Conservation (phyloP, 1,140 invertebrate genomes). For the Alviniconcha marisindica region DNA sequence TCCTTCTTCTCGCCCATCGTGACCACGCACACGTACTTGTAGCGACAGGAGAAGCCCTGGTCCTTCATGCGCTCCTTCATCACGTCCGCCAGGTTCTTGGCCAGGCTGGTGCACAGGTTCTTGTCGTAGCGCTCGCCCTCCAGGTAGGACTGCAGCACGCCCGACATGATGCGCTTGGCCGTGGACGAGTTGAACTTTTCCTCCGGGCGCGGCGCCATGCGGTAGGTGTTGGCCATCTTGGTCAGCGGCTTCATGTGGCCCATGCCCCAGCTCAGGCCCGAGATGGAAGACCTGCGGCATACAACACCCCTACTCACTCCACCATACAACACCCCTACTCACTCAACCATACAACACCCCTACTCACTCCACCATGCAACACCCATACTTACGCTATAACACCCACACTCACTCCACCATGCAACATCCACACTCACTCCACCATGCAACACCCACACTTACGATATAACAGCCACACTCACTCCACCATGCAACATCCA, state of each 20-base stretch:
- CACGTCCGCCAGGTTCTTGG: slow-evolving; percentile 64
- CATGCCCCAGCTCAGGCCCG: slow-evolving; percentile 40
- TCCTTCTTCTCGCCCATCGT: slow-evolving; percentile 68
- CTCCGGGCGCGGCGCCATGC: slow-evolving; percentile 53
- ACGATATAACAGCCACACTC: too few relatives aligned
- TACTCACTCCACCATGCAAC: too few relatives aligned
- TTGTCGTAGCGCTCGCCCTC: slow-evolving; percentile 63
- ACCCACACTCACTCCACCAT: too few relatives aligned
- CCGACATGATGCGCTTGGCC: slow-evolving; percentile 59
- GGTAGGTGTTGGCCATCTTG: slow-evolving; percentile 61
- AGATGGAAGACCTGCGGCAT: slow-evolving; percentile 41
- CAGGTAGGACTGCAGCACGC: slow-evolving; percentile 62
- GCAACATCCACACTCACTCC: too few relatives aligned
- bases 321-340: too few relatives aligned
- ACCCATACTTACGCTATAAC: too few relatives aligned
- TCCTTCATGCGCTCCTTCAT: slow-evolving; percentile 70
- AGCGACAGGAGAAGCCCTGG: slow-evolving; percentile 62
- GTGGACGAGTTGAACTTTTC: slow-evolving; percentile 63
- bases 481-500: too few relatives aligned
- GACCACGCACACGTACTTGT: slow-evolving; percentile 70
- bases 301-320: too few relatives aligned
- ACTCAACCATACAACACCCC: too few relatives aligned
- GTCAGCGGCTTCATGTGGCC: slow-evolving; percentile 5
- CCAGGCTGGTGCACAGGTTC: slow-evolving; percentile 57
- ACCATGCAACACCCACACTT: too few relatives aligned